Percentiles rank a stretch among this genome's conserved stretches.
These are phyloP conservation scores for Agriopis leucophaearia DNA, from an alignment of 2,888 invertebrate genomes.

Conservation along the genomic window DNA sequence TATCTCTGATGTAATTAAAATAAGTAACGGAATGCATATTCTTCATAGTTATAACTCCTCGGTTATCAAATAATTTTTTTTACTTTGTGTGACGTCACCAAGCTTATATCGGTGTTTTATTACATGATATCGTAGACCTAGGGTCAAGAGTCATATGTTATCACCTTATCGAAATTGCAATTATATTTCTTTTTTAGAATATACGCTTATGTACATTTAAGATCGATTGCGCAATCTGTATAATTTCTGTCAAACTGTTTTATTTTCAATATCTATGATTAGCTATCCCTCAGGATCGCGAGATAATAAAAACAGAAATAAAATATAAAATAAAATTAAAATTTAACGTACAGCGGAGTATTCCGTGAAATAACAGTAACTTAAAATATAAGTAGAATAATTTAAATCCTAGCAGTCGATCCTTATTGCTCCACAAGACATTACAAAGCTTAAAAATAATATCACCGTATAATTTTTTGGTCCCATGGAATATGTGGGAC, in stretches of 20 bases:
- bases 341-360: background rate
- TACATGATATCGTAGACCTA: background rate
- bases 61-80: background rate
- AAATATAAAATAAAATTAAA: background rate
- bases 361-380: background rate
- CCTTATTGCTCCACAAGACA: background rate
- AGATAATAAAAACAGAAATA: background rate
- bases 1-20: no score
- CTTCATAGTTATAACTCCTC: no score
- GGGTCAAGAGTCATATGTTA: background rate
- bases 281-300: background rate
- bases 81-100: background rate
- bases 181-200: no score
- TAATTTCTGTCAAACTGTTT: background rate
- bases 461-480: background rate
- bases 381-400: background rate
- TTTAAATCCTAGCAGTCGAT: constrained; percentile 1
- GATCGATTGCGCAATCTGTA: background rate
- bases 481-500: background rate
- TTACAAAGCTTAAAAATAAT: constrained; percentile 3
- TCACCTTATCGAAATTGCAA: background rate
- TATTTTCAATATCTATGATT: no score
- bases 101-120: background rate
- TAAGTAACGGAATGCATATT: no score
- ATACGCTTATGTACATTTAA: background rate